These are phyloP conservation scores for Chrysochloris asiatica DNA, from an alignment of 2,113 vertebrate genomes.

Conservation along the genomic window DNA sequence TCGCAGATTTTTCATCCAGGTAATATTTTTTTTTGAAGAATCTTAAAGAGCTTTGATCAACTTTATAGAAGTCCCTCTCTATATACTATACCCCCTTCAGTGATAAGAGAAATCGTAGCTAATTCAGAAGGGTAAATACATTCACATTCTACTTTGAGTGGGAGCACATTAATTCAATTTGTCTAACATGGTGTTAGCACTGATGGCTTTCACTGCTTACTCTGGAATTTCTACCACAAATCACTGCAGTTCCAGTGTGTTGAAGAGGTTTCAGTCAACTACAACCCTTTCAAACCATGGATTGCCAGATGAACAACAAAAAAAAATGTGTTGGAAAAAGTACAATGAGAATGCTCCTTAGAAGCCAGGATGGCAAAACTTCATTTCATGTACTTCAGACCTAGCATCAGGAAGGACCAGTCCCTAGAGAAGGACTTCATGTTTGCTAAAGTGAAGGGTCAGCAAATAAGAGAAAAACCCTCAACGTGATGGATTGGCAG, in stretches of 20 bases:
- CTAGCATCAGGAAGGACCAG: too few species aligned
- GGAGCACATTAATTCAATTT: background rate
- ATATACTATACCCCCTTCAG: background rate
- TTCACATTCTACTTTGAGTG: background rate
- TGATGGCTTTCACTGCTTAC: background rate
- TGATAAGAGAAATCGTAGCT: background rate
- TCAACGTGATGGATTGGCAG: too few species aligned
- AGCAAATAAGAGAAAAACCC: too few species aligned
- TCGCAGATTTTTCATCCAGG: constrained; percentile 76
- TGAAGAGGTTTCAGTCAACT: background rate
- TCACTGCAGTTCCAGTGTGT: background rate
- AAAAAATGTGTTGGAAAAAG: too few species aligned
- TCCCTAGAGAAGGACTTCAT: too few species aligned
- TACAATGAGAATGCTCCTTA: too few species aligned
- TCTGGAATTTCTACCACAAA: background rate
- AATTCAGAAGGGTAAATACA: background rate
- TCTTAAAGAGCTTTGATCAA: constrained; percentile 13
- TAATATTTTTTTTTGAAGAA: constrained; percentile 75
- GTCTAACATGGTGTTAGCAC: background rate
- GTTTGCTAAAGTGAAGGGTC: too few species aligned
- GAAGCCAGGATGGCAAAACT: too few species aligned
- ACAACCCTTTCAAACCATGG: background rate
- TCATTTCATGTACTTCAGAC: too few species aligned
- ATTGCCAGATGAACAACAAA: too few species aligned
- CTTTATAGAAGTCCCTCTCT: background rate